phyloP scores from a whole-genome alignment of 2,888 invertebrate genomes.

The Allacma fusca region DNA sequence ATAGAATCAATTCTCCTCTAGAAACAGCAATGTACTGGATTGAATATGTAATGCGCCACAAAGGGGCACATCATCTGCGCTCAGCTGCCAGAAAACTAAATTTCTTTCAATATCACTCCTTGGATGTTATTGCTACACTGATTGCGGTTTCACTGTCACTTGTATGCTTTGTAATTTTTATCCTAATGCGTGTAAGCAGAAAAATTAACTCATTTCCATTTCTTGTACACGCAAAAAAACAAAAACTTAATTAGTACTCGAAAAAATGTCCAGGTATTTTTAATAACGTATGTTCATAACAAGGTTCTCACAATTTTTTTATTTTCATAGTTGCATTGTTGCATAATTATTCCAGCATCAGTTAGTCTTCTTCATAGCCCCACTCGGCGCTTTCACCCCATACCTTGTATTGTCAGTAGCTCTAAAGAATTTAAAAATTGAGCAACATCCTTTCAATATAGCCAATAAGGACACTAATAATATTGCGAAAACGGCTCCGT shows the following conservation, averaged over 20 bases:
- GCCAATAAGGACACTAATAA: neutral
- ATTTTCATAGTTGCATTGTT: too few species aligned
- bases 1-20: slow-evolving; percentile 25
- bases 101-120: slow-evolving; percentile 26
- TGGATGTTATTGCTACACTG: slow-evolving; percentile 17
- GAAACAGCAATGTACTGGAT: slow-evolving; percentile 49
- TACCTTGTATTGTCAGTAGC: neutral
- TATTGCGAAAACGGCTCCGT: neutral
- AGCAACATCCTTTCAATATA: neutral
- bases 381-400: too few species aligned
- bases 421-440: neutral
- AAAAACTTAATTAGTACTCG: too few species aligned
- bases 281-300: too few species aligned
- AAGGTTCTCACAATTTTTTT: too few species aligned
- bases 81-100: slow-evolving; percentile 24
- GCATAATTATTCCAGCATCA: too few species aligned
- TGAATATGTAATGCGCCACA: slow-evolving; percentile 51
- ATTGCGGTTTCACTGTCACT: neutral
- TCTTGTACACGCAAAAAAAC: too few species aligned
- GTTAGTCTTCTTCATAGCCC: neutral
- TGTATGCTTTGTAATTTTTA: neutral
- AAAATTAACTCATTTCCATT: neutral
- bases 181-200: neutral
- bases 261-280: too few species aligned
- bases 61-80: slow-evolving; percentile 24